Conservation (phyloP, 2,797 vertebrate genomes). For the Bradypodion pumilum region DNA sequence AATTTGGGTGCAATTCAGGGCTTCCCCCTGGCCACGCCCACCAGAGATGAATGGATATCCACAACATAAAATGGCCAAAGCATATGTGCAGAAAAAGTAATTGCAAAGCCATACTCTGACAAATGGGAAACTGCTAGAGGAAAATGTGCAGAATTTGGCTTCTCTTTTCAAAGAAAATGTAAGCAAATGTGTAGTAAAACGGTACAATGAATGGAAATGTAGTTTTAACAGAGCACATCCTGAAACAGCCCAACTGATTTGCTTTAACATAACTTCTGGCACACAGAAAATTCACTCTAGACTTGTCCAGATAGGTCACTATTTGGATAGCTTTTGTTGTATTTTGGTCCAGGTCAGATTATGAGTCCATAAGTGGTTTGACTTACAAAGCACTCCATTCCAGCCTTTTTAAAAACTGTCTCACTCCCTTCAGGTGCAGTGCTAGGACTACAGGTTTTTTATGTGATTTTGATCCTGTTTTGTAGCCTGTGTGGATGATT, state of each 20-base stretch:
- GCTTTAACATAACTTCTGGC: conserved; percentile 58
- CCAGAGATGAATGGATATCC: neutral
- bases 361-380: too few species aligned
- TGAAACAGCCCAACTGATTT: conserved; percentile 50
- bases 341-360: too few species aligned
- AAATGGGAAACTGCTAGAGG: conserved; percentile 31
- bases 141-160: conserved; percentile 31
- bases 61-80: conserved; percentile 13
- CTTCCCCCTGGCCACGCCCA: too few species aligned
- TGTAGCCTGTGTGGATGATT: too few species aligned
- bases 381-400: too few species aligned
- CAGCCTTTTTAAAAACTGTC: too few species aligned
- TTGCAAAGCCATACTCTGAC: conserved; percentile 29
- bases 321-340: too few species aligned
- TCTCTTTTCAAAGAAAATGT: conserved; percentile 44
- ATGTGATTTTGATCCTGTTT: too few species aligned
- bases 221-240: conserved; percentile 57
- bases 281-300: conserved; percentile 32
- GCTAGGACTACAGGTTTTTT: too few species aligned
- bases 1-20: too few species aligned
- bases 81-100: conserved; percentile 20
- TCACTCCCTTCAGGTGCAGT: too few species aligned
- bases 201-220: conserved; percentile 39
- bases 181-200: conserved; percentile 66
- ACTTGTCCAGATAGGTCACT: too few species aligned